Evolutionary conservation across 2,113 vertebrate species (phyloP), one percentile per base, ranked within the genome.

Genomic region (Desmodus rotundus): DNA sequence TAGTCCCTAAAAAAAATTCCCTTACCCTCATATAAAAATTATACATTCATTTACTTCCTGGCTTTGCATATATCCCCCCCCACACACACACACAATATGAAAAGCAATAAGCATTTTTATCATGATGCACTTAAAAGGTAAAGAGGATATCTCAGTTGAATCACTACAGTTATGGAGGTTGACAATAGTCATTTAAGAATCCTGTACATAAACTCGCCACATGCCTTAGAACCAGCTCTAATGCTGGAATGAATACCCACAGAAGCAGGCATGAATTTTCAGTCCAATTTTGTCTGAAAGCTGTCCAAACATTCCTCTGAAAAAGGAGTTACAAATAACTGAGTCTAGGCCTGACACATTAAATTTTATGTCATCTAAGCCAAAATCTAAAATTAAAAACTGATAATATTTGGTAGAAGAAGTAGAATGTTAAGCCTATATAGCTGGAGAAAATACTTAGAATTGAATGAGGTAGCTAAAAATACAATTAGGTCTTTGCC

Each of bases 351-450:
- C 2, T 58, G 20, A 74, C 45, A 93, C 38, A 63, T 70, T 89
- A 87, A 65, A 87, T 38, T 16, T 87, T 72, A 61, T 56, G 50
- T 80, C 41, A 84, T 52, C 13, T 70, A 92, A 96, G 36, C 22
- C 26, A 52, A 96, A 95, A 83, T 81, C 19, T 90, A 93, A 96
- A 96, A 85, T 85, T 26, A 83, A 89, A 89, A 91, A 33, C 16
- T 84, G 43, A 58, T 38, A 86, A 70, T 74, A 84, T 45, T 54
- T 92, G 81, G 12, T 72, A 92, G 33, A 31, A 72, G 41, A 89
- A 7, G 52, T 72, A 70, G n/a, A 91, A 78, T 92, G 36, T 56
- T 70, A 96, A 88, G 19, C 16, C 24, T 43, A 78, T 3, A 65
- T 26, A 81, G 14, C 16, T 86, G 28, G 33, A 13, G 12, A 81